A percentile compares a stretch with the other conserved stretches of the same genome.
Conservation (phyloP, 2,888 invertebrate species). For the Tethea ocularis region DNA sequence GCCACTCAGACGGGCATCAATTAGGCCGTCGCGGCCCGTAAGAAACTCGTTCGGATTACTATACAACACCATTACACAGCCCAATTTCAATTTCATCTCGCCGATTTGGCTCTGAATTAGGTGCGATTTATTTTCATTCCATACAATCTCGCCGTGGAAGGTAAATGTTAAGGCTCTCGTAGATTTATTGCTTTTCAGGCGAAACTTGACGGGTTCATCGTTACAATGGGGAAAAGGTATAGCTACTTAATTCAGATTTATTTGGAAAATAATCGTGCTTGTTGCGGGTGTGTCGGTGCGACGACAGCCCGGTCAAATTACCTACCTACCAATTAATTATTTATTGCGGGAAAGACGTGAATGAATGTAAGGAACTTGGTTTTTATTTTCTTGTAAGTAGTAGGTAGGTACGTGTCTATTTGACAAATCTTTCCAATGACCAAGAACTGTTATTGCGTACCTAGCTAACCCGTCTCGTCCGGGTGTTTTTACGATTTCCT, state of each 20-base stretch:
- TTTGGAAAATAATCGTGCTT: conserved; percentile 18
- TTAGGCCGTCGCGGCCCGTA: conserved; percentile 44
- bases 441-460: too few relatives aligned
- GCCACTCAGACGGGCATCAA: conserved; percentile 48
- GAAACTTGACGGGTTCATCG: conserved; percentile 48
- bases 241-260: conserved; percentile 20
- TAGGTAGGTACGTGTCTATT: too few relatives aligned
- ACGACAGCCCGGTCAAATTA: neutral
- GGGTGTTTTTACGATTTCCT: too few relatives aligned
- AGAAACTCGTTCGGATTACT: conserved; percentile 43
- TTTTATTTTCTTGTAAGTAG: too few relatives aligned
- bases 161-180: conserved; percentile 48
- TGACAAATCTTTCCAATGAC: too few relatives aligned
- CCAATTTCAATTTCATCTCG: conserved; percentile 66
- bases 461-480: too few relatives aligned
- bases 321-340: conserved; percentile 3
- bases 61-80: conserved; percentile 39
- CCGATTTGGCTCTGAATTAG: conserved; percentile 61
- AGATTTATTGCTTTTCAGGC: conserved; percentile 51
- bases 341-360: too few relatives aligned
- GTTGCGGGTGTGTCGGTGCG: neutral
- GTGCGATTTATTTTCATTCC: conserved; percentile 67
- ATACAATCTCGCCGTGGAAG: conserved; percentile 47
- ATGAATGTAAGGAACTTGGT: neutral
- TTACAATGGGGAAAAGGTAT: conserved; percentile 32